These are phyloP conservation scores for Gymnoscopelus microlampas DNA, from an alignment of 2,797 vertebrate genomes.

Conservation along the genomic window DNA sequence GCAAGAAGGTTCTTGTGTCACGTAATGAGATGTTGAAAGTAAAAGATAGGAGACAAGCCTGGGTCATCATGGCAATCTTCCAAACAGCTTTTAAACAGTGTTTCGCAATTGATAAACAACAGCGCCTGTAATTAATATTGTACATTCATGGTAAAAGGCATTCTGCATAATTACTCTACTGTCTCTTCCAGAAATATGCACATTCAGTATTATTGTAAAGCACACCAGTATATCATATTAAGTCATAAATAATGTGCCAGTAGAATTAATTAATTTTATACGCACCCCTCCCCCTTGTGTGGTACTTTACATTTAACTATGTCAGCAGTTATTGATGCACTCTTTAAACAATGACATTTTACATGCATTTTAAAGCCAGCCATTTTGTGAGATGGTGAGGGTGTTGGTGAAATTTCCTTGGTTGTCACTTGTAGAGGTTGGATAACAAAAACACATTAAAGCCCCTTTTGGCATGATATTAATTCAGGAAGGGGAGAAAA, in stretches of 20 bases:
- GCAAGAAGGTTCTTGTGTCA: conserved; percentile 58
- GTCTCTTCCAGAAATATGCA: conserved; percentile 82
- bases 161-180: conserved; percentile 83
- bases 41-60: conserved; percentile 89
- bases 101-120: conserved; percentile 81
- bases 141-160: conserved; percentile 79
- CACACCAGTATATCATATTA: conserved; percentile 83
- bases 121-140: conserved; percentile 80
- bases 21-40: conserved; percentile 71
- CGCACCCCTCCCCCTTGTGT: conserved; percentile 55
- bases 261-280: conserved; percentile 83
- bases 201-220: conserved; percentile 83
- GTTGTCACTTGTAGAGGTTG: conserved; percentile 30
- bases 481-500: no score
- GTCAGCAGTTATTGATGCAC: conserved; percentile 85
- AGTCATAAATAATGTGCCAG: conserved; percentile 84
- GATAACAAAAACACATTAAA: conserved; percentile 4
- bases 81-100: conserved; percentile 79
- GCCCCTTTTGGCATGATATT: background rate
- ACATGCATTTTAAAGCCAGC: conserved; percentile 66
- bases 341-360: conserved; percentile 82
- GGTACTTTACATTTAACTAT: conserved; percentile 81
- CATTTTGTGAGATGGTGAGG: conserved; percentile 44
- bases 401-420: conserved; percentile 33
- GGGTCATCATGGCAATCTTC: conserved; percentile 89